Evolutionary conservation across 2,113 vertebrate genomes (phyloP), one percentile per base, ranked within the genome.

Genomic region (Osmerus mordax): DNA sequence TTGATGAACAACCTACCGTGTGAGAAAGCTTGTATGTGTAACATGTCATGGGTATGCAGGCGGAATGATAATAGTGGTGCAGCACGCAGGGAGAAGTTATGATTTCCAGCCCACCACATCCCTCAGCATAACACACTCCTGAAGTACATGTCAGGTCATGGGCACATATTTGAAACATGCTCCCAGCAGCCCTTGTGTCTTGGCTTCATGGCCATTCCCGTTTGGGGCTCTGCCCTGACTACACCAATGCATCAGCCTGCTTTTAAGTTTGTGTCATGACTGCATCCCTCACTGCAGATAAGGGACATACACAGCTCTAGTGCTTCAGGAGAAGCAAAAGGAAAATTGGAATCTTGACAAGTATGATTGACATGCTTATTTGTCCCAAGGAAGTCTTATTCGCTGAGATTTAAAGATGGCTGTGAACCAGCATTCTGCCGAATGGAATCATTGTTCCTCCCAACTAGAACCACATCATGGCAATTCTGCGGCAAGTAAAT

Each of bases 301-400:
- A 83, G 75, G 69, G 85, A 75, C 67, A 66, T 29, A 59, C 73
- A 72, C 75, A 63, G 82, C 52, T n/a, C 70, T 70, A 81, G 76
- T 81, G 84, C 79, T 85, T 67, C 70, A 72, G 84, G 77, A 85
- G 84, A 89, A 71, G 77, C 81, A 81, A 73, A 85, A 72, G 77
- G 86, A 84, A 88, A 89, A 89, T 87, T 89, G 84, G 87, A 88
- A 91, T 88, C 76, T 83, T 87, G 88, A 89, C 87, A 87, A 85
- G 85, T 82, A 83, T 87, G 90, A 91, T 80, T 89, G 87, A 87
- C 87, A 87, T 68, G 69, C 79, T 76, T 74, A 79, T 86, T 90
- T 87, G 77, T 88, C 78, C 84, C 77, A 69, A 75, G 83, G 88
- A 89, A 88, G 84, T 81, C 82, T 83, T 84, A 88, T 88, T 90